These are phyloP conservation scores for Malthinus flaveolus DNA, from an alignment of 2,888 invertebrate genomes.

Conservation along the genomic window DNA sequence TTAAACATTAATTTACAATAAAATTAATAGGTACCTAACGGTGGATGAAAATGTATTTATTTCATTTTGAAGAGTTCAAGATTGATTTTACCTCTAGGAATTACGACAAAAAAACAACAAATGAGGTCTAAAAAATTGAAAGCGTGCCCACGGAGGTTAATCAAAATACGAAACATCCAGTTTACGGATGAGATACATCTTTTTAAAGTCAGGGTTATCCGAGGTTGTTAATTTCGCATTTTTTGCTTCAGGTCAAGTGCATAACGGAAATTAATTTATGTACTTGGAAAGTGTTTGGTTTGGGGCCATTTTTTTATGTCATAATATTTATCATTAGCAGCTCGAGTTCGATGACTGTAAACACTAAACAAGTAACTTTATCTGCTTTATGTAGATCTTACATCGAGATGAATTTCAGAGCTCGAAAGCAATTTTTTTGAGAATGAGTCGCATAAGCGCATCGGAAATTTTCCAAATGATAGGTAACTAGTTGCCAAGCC, in stretches of 20 bases:
- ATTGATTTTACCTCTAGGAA: too few species aligned
- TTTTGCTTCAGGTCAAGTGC: conserved; percentile 14
- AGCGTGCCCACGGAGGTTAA: neutral
- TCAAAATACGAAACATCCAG: conserved; percentile 7
- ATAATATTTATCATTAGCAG: conserved; percentile 4
- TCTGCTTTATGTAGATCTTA: too few species aligned
- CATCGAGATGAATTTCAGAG: too few species aligned
- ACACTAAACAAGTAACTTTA: neutral
- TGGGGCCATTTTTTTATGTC: neutral
- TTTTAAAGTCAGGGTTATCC: conserved; percentile 9
- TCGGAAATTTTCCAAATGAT: too few species aligned
- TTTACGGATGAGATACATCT: neutral
- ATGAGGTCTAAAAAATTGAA: neutral
- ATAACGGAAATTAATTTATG: conserved; percentile 8
- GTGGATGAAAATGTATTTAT: too few species aligned
- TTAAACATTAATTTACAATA: too few species aligned
- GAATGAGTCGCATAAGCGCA: too few species aligned
- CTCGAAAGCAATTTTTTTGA: too few species aligned
- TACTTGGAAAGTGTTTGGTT: neutral
- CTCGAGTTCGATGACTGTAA: neutral
- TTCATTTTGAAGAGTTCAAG: too few species aligned
- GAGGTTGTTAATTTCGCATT: conserved; percentile 10
- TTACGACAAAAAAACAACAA: too few species aligned
- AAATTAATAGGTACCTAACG: too few species aligned
- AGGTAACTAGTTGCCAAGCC: too few species aligned